Evolutionary conservation across 2,797 vertebrate genomes (phyloP), one percentile per base, ranked within the genome.

Genomic region (Allochrocebus solatus): DNA sequence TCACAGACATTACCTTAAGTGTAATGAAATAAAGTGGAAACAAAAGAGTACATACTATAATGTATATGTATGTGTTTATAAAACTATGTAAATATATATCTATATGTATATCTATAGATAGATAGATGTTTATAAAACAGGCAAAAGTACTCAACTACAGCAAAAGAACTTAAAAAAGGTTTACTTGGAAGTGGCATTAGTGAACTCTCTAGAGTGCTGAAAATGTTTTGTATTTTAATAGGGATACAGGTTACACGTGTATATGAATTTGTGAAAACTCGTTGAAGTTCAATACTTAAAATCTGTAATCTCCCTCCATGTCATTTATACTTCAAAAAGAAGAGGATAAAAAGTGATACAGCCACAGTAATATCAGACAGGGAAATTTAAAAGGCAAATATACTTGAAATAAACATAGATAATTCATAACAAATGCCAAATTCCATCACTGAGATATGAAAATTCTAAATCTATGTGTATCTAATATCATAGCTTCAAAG

Each of bases 321-420:
- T 67, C 28, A 97, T 79, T 95, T 93, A 74, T 61, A 94, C n/a
- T 67, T 96, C 48, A 61, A 88, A 90, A 91, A 16, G 17, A 85
- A 93, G 5, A 92, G 4, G 16, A 3, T 9, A 26, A 70, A 87
- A 83, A 26, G 6, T 85, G 13, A 55, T 76, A 6, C 16, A 89
- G 39, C 24, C 50, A 90, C 1, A 75, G 5, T 82, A 76, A 83
- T 81, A 80, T 80, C 43, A 97, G 28, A 70, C 16, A 88, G 64
- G 16, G 21, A 90, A 48, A 61, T 16, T 67, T 95, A 93, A 92
- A 96, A 90, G 22, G 28, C 11, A 96, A 80, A 83, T 46, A 93
- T 36, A 84, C 6, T 88, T 88, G 43, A 75, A 91, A 72, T 85
- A 91, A 83, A 50, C 5, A 80, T 41, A 86, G 30, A 82, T 74